Evolutionary conservation across 2,113 vertebrate species (phyloP).

Genomic region (Cariama cristata): DNA sequence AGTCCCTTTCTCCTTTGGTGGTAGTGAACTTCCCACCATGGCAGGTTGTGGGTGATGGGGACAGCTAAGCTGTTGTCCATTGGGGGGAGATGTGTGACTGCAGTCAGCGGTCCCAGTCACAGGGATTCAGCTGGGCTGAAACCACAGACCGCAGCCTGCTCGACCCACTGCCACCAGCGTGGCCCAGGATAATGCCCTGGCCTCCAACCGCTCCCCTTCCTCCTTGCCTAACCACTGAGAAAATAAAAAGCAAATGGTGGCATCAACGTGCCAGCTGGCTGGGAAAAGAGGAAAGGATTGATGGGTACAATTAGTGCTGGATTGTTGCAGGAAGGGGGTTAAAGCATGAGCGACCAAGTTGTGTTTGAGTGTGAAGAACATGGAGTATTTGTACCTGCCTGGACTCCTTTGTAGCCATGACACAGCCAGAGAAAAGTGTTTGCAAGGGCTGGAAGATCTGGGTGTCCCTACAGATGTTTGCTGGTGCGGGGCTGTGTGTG

Average conservation of each 20-base stretch:
- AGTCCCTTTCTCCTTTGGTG: not conserved
- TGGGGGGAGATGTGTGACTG: not conserved
- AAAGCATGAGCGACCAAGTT: accelerated
- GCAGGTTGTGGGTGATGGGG: accelerated
- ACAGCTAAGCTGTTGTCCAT: not conserved
- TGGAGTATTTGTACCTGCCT: not conserved
- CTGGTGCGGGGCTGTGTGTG: not conserved
- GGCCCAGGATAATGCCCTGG: no score
- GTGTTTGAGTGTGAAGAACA: accelerated
- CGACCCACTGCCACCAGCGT: not conserved
- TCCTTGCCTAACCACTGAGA: accelerated
- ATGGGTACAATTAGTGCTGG: not conserved
- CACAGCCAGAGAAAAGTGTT: not conserved
- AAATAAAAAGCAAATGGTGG: not conserved
- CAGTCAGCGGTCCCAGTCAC: accelerated
- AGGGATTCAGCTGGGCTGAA: not conserved
- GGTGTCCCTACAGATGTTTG: not conserved
- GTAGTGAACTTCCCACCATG: not conserved
- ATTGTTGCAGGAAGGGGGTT: not conserved
- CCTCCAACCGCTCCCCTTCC: accelerated
- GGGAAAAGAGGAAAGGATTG: not conserved
- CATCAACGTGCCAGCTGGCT: not conserved
- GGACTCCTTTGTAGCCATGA: not conserved
- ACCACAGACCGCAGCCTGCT: not conserved
- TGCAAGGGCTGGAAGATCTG: not conserved